Evolutionary conservation across 2,797 vertebrate species (phyloP).

Genomic region (Spea hammondii): DNA sequence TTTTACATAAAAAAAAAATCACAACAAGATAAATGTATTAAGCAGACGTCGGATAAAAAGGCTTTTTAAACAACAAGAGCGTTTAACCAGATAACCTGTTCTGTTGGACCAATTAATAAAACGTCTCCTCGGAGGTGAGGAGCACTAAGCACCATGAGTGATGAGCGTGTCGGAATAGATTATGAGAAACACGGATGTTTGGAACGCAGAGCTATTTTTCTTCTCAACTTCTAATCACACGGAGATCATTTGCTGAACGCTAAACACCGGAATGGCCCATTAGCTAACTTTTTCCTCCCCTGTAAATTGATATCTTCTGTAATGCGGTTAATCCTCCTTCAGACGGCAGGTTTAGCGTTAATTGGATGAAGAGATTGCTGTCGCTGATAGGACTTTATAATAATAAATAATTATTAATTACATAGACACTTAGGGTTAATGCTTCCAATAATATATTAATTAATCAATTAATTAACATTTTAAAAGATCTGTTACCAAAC

Average conservation of each 20-base stretch:
- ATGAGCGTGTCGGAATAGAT: conserved; percentile 8
- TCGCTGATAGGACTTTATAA: not conserved
- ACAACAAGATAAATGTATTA: conserved; percentile 17
- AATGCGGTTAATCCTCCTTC: conserved; percentile 6
- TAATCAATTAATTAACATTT: no score
- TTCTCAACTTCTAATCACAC: conserved; percentile 20
- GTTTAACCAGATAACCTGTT: conserved; percentile 18
- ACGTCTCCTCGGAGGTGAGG: no score
- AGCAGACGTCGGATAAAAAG: not conserved
- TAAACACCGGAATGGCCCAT: conserved; percentile 8
- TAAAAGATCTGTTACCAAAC: no score
- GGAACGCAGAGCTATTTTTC: conserved; percentile 19
- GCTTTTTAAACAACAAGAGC: not conserved
- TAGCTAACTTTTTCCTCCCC: conserved; percentile 5
- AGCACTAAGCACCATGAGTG: not conserved
- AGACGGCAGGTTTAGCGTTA: not conserved
- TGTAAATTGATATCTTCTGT: conserved; percentile 16
- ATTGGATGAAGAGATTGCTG: conserved; percentile 1
- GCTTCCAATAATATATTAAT: no score
- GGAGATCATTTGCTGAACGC: conserved; percentile 25
- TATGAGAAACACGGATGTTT: conserved; percentile 3
- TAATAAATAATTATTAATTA: no score
- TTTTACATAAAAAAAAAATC: not conserved
- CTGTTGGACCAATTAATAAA: conserved; percentile 28
- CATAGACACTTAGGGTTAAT: no score